These are phyloP conservation scores for Butastur rufipennis DNA, from an alignment of 2,113 vertebrate genomes.

Conservation along the genomic window DNA sequence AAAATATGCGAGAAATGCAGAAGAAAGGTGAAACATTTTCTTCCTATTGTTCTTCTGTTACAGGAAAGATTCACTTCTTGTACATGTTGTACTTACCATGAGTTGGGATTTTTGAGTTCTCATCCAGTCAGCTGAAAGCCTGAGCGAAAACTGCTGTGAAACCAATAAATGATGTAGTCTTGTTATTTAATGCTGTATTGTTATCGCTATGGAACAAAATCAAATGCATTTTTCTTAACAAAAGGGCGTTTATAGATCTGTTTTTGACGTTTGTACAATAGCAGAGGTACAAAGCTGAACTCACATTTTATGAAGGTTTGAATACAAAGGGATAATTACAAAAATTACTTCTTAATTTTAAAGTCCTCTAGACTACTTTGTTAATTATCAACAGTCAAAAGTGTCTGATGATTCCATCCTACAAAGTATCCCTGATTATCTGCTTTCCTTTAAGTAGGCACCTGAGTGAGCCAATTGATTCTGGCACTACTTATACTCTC, in stretches of 20 bases:
- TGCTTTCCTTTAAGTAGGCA: neutral
- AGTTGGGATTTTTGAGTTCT: neutral
- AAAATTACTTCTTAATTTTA: conserved; percentile 23
- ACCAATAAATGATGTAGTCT: neutral
- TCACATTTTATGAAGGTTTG: neutral
- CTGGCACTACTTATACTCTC: neutral
- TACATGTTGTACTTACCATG: neutral
- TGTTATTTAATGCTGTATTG: neutral
- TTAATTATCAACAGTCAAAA: neutral
- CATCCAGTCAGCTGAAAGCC: neutral
- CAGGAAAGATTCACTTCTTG: neutral
- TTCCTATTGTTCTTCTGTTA: neutral
- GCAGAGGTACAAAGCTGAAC: neutral
- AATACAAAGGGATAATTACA: neutral
- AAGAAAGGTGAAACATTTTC: neutral
- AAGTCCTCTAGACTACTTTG: neutral
- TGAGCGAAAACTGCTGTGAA: neutral
- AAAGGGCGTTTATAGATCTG: neutral
- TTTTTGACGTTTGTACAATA: neutral
- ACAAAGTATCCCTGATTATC: neutral
- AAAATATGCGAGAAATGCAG: neutral
- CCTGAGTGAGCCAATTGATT: neutral
- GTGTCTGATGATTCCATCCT: neutral
- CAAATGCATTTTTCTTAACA: neutral
- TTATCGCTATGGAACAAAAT: neutral